Percentiles rank a stretch among this genome's conserved stretches.
These are phyloP conservation scores for Polietes domitor DNA, from an alignment of 2,888 invertebrate genomes.

Conservation along the genomic window DNA sequence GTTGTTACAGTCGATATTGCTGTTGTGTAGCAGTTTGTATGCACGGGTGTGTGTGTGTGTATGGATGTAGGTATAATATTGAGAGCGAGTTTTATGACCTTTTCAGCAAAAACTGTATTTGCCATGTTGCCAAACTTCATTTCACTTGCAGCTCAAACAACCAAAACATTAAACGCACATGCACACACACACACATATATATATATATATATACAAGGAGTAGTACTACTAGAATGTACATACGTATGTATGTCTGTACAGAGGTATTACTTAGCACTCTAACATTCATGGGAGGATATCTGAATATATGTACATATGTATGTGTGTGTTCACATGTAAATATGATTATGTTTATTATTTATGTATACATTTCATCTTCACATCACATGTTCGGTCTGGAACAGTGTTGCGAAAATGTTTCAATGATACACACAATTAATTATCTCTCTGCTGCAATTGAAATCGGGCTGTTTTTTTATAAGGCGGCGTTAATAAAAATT, in stretches of 20 bases:
- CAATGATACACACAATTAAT: too few relatives aligned
- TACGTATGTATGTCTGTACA: neutral
- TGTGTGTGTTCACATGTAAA: neutral
- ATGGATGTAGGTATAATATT: slow-evolving; percentile 61
- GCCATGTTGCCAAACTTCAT: slow-evolving; percentile 66
- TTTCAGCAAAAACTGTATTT: slow-evolving; percentile 62
- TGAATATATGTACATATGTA: neutral
- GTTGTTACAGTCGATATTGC: slow-evolving; percentile 32
- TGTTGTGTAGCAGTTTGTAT: slow-evolving; percentile 8
- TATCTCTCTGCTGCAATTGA: too few relatives aligned
- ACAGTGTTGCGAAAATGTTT: neutral
- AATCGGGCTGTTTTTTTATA: too few relatives aligned
- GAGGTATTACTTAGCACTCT: neutral
- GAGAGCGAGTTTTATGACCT: slow-evolving; percentile 68
- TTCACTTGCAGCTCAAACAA: slow-evolving; percentile 62
- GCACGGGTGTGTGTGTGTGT: neutral
- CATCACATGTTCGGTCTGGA: slow-evolving; percentile 52
- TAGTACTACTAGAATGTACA: slow-evolving; percentile 37
- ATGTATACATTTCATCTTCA: slow-evolving; percentile 48
- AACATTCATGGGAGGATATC: neutral
- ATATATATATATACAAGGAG: neutral
- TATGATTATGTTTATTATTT: neutral
- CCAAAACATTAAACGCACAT: slow-evolving; percentile 31
- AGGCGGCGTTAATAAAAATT: too few relatives aligned
- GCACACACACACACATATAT: slow-evolving; percentile 17